A percentile compares a stretch with the other conserved stretches of the same genome.
Evolutionary conservation across 2,113 vertebrate species (phyloP).

Genomic region (Ondatra zibethicus): DNA sequence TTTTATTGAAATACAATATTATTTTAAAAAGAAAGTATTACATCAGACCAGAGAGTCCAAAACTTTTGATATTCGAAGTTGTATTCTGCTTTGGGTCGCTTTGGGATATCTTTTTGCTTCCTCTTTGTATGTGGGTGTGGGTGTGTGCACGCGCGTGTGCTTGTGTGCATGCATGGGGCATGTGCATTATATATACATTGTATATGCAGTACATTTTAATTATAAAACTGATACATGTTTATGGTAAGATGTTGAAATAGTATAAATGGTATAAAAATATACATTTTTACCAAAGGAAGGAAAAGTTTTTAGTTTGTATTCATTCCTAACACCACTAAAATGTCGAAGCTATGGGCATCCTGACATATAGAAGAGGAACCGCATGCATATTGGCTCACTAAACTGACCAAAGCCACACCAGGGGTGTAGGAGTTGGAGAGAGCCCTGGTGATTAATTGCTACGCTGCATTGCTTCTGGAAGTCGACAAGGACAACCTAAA

Average conservation of each 20-base stretch:
- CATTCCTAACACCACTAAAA: not conserved
- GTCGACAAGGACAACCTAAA: not conserved
- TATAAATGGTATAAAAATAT: not conserved
- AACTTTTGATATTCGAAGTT: slow-evolving; percentile 22
- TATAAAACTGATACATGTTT: not conserved
- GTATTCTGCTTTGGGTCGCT: not conserved
- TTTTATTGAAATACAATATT: slow-evolving; percentile 16
- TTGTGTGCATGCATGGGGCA: not conserved
- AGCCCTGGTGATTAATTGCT: not conserved
- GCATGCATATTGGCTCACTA: not conserved
- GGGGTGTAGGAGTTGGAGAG: not conserved
- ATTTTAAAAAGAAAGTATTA: not conserved
- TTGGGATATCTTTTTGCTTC: not conserved
- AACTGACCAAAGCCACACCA: not conserved
- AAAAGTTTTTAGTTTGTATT: not conserved
- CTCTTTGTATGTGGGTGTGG: not conserved
- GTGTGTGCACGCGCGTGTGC: not conserved
- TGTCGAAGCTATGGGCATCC: not conserved
- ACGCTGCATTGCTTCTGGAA: not conserved
- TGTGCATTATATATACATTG: not conserved
- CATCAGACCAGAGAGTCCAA: not conserved
- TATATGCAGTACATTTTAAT: not conserved
- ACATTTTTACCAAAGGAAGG: not conserved
- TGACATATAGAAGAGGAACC: not conserved
- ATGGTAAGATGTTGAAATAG: not conserved